Evolutionary conservation across 2,113 vertebrate species (phyloP).

Genomic region (Otolemur garnettii): DNA sequence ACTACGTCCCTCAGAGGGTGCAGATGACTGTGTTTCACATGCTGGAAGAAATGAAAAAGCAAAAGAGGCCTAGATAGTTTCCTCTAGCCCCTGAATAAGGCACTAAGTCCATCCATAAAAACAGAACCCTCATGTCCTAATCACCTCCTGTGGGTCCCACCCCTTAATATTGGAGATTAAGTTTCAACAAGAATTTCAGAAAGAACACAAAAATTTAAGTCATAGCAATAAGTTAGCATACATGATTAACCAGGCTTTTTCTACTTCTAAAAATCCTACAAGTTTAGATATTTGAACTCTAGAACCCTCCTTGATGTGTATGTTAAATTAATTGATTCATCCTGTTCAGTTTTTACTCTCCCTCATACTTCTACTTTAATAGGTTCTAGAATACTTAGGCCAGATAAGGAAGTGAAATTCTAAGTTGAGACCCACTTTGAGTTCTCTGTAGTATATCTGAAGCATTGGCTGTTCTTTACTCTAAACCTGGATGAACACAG

Average conservation of each 20-base stretch:
- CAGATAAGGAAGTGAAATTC: background rate
- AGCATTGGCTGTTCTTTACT: background rate
- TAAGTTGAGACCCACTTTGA: background rate
- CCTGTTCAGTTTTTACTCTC: background rate
- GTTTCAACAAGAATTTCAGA: background rate
- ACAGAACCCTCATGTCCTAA: background rate
- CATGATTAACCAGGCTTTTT: background rate
- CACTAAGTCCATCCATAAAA: background rate
- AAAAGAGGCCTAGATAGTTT: rapidly evolving
- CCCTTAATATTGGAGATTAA: background rate
- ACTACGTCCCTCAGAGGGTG: background rate
- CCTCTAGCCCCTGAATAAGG: background rate
- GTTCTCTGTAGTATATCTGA: background rate
- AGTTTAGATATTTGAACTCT: background rate
- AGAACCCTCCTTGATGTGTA: background rate
- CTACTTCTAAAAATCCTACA: background rate
- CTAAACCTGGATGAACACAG: background rate
- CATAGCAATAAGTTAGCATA: background rate
- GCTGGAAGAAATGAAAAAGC: rapidly evolving
- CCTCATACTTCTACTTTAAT: rapidly evolving
- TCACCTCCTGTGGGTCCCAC: background rate
- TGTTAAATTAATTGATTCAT: background rate
- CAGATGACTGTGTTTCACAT: background rate
- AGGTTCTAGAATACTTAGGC: no score
- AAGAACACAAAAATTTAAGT: background rate